phyloP scores from a whole-genome alignment of 2,113 vertebrate genomes.

The Gasterosteus aculeatus region DNA sequence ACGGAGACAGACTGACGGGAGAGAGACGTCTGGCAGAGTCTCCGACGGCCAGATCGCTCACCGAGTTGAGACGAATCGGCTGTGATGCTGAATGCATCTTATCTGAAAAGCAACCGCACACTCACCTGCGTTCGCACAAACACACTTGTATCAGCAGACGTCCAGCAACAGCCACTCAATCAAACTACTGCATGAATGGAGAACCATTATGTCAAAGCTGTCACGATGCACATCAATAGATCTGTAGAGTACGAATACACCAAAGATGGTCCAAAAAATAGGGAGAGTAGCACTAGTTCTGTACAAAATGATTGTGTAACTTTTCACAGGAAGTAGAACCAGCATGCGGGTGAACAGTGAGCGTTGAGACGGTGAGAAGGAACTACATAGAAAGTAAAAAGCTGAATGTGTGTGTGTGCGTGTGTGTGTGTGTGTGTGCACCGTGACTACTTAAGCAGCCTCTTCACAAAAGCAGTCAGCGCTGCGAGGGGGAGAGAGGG shows the following conservation, averaged over 20 bases:
- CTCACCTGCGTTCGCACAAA: background rate
- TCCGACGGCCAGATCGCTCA: slow-evolving; percentile 59
- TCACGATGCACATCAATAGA: background rate
- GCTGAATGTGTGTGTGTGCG: slow-evolving; percentile 15
- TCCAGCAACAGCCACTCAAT: slow-evolving; percentile 59
- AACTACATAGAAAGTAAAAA: slow-evolving; percentile 41
- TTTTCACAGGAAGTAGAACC: background rate
- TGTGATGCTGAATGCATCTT: slow-evolving; percentile 48
- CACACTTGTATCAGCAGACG: slow-evolving; percentile 45
- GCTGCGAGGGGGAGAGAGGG: slow-evolving; percentile 59
- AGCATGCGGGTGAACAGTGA: slow-evolving; percentile 19
- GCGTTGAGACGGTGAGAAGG: slow-evolving; percentile 30
- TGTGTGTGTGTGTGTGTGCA: slow-evolving; percentile 14
- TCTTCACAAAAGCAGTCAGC: slow-evolving; percentile 64
- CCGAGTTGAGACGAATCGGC: slow-evolving; percentile 71
- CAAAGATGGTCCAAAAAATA: slow-evolving; percentile 11
- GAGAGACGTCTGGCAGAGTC: slow-evolving; percentile 54
- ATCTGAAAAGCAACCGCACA: slow-evolving; percentile 43
- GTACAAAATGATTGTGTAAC: background rate
- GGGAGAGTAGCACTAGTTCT: background rate
- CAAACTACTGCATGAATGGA: slow-evolving; percentile 42
- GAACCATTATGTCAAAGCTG: slow-evolving; percentile 35
- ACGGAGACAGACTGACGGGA: slow-evolving; percentile 43
- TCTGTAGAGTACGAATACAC: slow-evolving; percentile 19
- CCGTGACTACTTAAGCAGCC: slow-evolving; percentile 46